A percentile compares a stretch with the other conserved stretches of the same genome.
phyloP scores from a whole-genome alignment of 2,113 vertebrate genomes.

The Bubo blakistoni region DNA sequence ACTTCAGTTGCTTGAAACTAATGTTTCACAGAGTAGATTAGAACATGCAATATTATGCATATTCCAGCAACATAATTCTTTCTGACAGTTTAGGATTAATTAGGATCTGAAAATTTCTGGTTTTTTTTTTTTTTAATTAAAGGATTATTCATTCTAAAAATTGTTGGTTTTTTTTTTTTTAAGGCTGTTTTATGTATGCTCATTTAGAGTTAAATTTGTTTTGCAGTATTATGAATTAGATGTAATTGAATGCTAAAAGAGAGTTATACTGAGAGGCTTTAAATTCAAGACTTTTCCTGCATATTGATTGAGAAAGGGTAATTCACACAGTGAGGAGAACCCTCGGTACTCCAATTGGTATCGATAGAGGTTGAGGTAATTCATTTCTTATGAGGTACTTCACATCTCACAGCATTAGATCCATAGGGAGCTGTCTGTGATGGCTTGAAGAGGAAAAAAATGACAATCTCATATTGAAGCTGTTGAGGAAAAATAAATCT shows the following conservation, averaged over 20 bases:
- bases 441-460: neutral
- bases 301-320: neutral
- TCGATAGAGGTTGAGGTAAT: neutral
- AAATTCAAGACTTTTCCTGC: neutral
- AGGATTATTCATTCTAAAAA: neutral
- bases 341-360: neutral
- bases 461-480: neutral
- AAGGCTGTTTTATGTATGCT: neutral
- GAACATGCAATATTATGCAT: neutral
- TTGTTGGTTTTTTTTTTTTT: neutral
- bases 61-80: neutral
- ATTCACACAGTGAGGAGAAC: neutral
- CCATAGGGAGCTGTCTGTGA: neutral
- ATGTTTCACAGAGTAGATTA: neutral
- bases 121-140: neutral
- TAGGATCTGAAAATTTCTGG: neutral
- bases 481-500: neutral
- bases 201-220: neutral
- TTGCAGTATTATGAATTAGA: neutral
- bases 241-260: neutral
- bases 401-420: neutral
- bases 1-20: neutral
- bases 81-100: neutral
- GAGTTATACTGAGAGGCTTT: neutral
- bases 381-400: neutral